Evolutionary conservation across 2,797 vertebrate genomes (phyloP).

Genomic region (Champsocephalus esox): DNA sequence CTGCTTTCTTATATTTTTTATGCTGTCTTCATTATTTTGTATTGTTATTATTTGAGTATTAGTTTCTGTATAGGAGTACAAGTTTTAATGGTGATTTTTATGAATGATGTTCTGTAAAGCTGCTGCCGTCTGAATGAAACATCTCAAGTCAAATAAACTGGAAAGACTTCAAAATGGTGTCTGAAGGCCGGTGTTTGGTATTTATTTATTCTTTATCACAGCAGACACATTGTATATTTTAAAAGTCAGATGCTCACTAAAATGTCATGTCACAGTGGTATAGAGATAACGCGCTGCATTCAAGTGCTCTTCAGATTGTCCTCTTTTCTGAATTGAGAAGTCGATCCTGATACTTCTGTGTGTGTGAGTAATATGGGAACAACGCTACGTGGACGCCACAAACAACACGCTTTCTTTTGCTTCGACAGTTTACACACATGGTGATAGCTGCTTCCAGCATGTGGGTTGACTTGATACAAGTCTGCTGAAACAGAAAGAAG

Average conservation of each 20-base stretch:
- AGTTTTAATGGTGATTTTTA: slow-evolving; percentile 38
- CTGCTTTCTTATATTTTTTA: not conserved
- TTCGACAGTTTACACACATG: too few species aligned
- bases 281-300: not conserved
- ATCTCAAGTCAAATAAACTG: slow-evolving; percentile 54
- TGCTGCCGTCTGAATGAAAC: slow-evolving; percentile 21
- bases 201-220: not conserved
- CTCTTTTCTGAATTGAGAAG: too few species aligned
- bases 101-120: slow-evolving; percentile 35
- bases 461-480: too few species aligned
- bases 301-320: too few species aligned
- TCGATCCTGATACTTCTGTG: too few species aligned
- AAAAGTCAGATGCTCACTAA: not conserved
- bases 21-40: slow-evolving; percentile 21
- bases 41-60: not conserved
- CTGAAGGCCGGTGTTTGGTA: not conserved
- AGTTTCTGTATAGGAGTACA: not conserved
- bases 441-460: too few species aligned
- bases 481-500: too few species aligned
- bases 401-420: too few species aligned
- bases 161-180: slow-evolving; percentile 12
- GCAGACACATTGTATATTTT: not conserved
- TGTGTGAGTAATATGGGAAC: too few species aligned
- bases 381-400: too few species aligned
- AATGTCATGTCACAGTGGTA: not conserved